These are phyloP conservation scores for Drosophila villosipedis DNA, from an alignment of 2,888 invertebrate species.

Conservation along the genomic window DNA sequence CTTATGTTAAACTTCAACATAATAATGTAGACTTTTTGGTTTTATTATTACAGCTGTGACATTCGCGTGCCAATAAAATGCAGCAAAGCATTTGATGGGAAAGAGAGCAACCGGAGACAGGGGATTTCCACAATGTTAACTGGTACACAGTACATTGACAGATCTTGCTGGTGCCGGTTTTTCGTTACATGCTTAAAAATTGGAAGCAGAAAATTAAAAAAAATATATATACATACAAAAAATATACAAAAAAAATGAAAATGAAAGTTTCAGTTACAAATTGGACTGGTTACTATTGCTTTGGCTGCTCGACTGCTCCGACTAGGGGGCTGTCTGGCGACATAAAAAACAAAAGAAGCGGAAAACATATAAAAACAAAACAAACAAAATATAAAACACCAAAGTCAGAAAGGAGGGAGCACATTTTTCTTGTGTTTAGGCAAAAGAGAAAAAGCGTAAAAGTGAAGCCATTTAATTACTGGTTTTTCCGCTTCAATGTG, in stretches of 20 bases:
- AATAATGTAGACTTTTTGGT: conserved; percentile 40
- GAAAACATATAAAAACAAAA: conserved; percentile 5
- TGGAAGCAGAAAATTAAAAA: conserved; percentile 9
- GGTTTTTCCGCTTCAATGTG: conserved; percentile 71
- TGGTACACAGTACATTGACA: conserved; percentile 31
- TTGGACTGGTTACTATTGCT: conserved; percentile 42
- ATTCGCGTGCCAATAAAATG: conserved; percentile 53
- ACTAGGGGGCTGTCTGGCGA: conserved; percentile 25
- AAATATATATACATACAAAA: not conserved
- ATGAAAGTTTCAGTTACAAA: conserved; percentile 78
- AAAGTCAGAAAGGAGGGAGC: conserved; percentile 32
- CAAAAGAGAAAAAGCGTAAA: conserved; percentile 39
- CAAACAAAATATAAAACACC: conserved; percentile 1
- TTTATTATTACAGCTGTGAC: conserved; percentile 33
- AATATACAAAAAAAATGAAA: conserved; percentile 51
- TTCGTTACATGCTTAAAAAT: conserved; percentile 33
- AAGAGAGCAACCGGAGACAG: not conserved
- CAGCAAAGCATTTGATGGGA: conserved; percentile 13
- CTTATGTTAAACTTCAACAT: conserved; percentile 27
- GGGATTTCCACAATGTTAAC: conserved; percentile 29
- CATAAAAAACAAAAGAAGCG: conserved; percentile 30
- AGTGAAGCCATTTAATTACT: conserved; percentile 72
- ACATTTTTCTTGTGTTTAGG: conserved; percentile 7
- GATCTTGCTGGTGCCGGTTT: conserved; percentile 41
- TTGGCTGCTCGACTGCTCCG: conserved; percentile 14